Percentiles rank a stretch among this genome's conserved stretches.
These are phyloP conservation scores for Chesias legatella DNA, from an alignment of 2,888 invertebrate species.

Conservation along the genomic window DNA sequence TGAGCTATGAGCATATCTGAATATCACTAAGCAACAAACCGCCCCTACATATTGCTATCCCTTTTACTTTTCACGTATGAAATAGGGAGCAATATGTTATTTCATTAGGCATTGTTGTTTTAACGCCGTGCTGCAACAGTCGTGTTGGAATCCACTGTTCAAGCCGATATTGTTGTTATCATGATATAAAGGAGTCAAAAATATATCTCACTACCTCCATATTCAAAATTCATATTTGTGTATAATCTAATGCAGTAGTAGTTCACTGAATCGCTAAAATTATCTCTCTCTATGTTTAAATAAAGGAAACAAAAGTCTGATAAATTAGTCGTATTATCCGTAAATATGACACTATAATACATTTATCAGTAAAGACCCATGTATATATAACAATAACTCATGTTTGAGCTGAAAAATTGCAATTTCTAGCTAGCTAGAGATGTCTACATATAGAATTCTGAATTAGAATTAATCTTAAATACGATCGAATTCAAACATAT, in stretches of 20 bases:
- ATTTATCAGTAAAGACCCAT: slow-evolving; percentile 55
- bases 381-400: slow-evolving; percentile 43
- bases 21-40: slow-evolving; percentile 74
- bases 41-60: slow-evolving; percentile 12
- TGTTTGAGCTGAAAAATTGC: slow-evolving; percentile 31
- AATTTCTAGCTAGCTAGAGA: slow-evolving; percentile 35
- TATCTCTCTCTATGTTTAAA: slow-evolving; percentile 52
- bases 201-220: slow-evolving; percentile 54
- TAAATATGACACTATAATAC: slow-evolving; percentile 39
- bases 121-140: slow-evolving; percentile 48
- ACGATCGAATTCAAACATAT: slow-evolving; percentile 41
- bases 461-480: slow-evolving; percentile 40
- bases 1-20: slow-evolving; percentile 73
- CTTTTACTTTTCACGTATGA: too few species aligned
- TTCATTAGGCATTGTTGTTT: slow-evolving; percentile 27
- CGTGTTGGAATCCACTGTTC: slow-evolving; percentile 47
- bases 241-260: slow-evolving; percentile 50
- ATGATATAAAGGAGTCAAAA: slow-evolving; percentile 61
- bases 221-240: slow-evolving; percentile 62
- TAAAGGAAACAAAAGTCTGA: slow-evolving; percentile 39
- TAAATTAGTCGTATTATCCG: slow-evolving; percentile 30
- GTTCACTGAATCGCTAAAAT: slow-evolving; percentile 49
- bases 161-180: slow-evolving; percentile 50
- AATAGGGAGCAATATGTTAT: too few species aligned
- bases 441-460: slow-evolving; percentile 41